Evolutionary conservation across 1,140 invertebrate species (phyloP).

Genomic region (Glomeris maerens): DNA sequence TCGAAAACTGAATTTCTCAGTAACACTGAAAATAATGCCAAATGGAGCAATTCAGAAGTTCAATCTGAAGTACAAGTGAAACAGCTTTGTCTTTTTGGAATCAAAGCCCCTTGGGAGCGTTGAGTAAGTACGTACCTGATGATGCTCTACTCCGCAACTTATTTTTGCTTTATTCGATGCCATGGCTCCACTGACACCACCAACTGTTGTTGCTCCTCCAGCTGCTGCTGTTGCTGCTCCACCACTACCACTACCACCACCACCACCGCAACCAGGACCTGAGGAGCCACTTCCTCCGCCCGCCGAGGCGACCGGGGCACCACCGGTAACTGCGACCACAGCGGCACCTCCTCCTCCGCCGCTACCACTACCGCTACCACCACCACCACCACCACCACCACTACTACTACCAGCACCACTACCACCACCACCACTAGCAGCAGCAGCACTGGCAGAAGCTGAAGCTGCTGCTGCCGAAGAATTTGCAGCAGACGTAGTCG

Average conservation of each 20-base stretch:
- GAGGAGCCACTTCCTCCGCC: slow-evolving; percentile 9
- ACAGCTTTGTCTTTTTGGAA: no score
- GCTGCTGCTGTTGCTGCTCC: slow-evolving; percentile 11
- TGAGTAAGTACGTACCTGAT: not conserved
- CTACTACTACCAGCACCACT: not conserved
- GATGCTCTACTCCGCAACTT: slow-evolving; percentile 8
- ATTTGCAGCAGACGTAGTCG: not conserved
- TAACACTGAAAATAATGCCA: no score
- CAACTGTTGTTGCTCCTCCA: slow-evolving; percentile 42
- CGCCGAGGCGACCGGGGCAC: slow-evolving; percentile 5
- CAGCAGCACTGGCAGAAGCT: not conserved
- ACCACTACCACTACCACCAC: slow-evolving; percentile 18
- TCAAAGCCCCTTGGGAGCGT: not conserved
- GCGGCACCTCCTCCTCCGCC: slow-evolving; percentile 12
- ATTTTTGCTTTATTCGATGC: slow-evolving; percentile 11
- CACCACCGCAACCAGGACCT: slow-evolving; percentile 16
- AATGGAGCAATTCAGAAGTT: no score
- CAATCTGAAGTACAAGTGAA: no score
- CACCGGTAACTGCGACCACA: slow-evolving; percentile 14
- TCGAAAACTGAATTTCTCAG: no score
- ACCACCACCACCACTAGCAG: not conserved
- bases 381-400: slow-evolving; percentile 4
- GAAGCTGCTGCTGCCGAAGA: not conserved
- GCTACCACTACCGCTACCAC: slow-evolving; percentile 20
- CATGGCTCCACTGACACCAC: slow-evolving; percentile 27